Evolutionary conservation across 2,797 vertebrate species (phyloP), one percentile per base, ranked within the genome.

Genomic region (Erethizon dorsatum): DNA sequence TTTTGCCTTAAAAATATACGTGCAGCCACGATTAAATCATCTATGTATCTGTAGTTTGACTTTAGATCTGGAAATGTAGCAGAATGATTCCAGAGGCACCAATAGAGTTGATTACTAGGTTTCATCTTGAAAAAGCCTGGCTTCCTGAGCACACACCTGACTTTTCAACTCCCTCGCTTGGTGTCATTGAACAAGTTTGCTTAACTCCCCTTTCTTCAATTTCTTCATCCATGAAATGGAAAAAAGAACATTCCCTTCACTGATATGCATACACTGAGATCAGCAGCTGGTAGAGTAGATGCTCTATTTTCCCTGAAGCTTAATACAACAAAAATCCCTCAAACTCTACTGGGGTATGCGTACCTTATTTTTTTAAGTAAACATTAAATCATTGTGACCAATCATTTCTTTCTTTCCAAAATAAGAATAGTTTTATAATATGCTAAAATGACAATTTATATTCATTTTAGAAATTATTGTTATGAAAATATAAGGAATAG

Each of bases 171-270:
- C 6, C 18, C 20, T 33, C 10, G 15, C n/a, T 50, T 31, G 5
- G n/a, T 77, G 67, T 65, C 26, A 65, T 8, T 65, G 75, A 61
- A 4, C 6, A 80, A 71, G 17, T 26, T 79, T 59, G 47, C 45
- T 83, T 37, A 5, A 47, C 6, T 78, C 67, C 28, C 31, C 4
- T 86, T 41, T 56, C 10, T 50, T 88, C 12, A 4, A 41, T 73
- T 82, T 83, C 56, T 94, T 83, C 77, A 83, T 73, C 33, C 45
- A 73, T 83, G 90, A 52, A 63, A 85, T 73, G 26, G 78, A 88
- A 82, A 37, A 71, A 88, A 54, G 41, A 41, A 2, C 10, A 15
- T 87, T 28, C 20, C 10, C 13, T 41, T 73, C 56, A 41, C 24
- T 61, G 85, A 45, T 11, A 41, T 5, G 12, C 33, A 71, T 73